phyloP scores from a whole-genome alignment of 2,113 vertebrate genomes.

The Haemorhous mexicanus region DNA sequence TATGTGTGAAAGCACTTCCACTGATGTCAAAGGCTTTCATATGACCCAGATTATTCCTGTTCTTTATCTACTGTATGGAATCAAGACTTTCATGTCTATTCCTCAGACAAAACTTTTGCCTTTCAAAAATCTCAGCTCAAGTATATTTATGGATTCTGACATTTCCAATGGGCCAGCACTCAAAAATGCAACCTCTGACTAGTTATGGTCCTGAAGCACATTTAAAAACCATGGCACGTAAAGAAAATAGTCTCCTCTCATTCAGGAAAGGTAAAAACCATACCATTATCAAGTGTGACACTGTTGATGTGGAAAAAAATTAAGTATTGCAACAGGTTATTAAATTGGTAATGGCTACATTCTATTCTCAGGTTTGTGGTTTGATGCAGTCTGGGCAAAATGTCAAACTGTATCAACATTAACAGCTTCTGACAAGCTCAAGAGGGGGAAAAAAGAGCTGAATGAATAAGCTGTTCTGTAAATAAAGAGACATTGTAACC shows the following conservation, averaged over 20 bases:
- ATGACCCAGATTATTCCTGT: not conserved
- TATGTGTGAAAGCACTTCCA: not conserved
- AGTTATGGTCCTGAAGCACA: not conserved
- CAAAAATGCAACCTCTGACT: conserved; percentile 12
- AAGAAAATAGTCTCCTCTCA: conserved; percentile 15
- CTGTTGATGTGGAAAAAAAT: conserved; percentile 34
- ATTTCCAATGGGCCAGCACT: not conserved
- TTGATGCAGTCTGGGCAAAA: conserved; percentile 53
- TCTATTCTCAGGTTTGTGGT: conserved; percentile 59
- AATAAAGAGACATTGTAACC: conserved; percentile 49
- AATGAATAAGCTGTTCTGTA: conserved; percentile 56
- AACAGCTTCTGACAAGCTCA: conserved; percentile 60
- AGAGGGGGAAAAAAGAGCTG: not conserved
- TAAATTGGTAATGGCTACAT: conserved; percentile 62
- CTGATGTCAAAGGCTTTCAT: not conserved
- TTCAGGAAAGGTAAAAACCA: conserved; percentile 43
- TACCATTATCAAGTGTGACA: conserved; percentile 33
- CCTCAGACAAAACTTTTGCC: not conserved
- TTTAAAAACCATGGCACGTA: not conserved
- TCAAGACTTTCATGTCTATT: not conserved
- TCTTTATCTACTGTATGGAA: not conserved
- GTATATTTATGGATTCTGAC: conserved; percentile 1
- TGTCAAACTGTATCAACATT: conserved; percentile 57
- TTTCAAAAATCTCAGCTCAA: conserved; percentile 13
- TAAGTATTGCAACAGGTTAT: conserved; percentile 54